Percentiles rank a stretch among this genome's conserved stretches.
phyloP scores from a whole-genome alignment of 2,797 vertebrate genomes.

The Thamnophis elegans region DNA sequence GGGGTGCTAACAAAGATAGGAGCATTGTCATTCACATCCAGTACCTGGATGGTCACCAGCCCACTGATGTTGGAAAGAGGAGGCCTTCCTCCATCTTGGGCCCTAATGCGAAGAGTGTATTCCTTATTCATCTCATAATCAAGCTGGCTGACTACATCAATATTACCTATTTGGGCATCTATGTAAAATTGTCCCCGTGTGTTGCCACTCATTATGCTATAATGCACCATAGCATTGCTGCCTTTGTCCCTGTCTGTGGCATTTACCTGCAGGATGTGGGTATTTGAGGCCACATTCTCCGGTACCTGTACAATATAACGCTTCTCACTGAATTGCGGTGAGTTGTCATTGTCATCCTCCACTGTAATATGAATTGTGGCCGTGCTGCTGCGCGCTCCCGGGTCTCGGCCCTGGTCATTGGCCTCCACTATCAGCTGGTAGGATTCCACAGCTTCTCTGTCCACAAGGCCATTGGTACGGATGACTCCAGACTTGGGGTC shows the following conservation, averaged over 20 bases:
- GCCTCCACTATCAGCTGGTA: conserved; percentile 88
- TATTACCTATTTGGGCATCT: conserved; percentile 88
- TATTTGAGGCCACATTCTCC: conserved; percentile 83
- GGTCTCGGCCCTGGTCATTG: conserved; percentile 89
- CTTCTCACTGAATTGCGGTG: conserved; percentile 91
- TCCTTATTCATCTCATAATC: conserved; percentile 94
- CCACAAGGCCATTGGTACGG: conserved; percentile 86
- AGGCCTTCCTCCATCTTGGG: conserved; percentile 90
- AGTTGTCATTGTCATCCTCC: conserved; percentile 94
- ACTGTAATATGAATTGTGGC: conserved; percentile 86
- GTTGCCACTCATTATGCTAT: conserved; percentile 97
- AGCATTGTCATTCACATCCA: conserved; percentile 92
- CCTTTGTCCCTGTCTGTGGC: conserved; percentile 89
- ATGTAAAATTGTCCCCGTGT: conserved; percentile 94
- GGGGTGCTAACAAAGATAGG: conserved; percentile 96
- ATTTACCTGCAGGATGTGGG: conserved; percentile 83
- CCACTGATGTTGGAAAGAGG: conserved; percentile 93
- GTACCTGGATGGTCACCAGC: conserved; percentile 88
- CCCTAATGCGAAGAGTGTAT: conserved; percentile 86
- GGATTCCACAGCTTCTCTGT: conserved; percentile 85
- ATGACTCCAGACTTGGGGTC: conserved; percentile 91
- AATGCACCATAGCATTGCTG: conserved; percentile 89
- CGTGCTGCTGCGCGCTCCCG: conserved; percentile 85
- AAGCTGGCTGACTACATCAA: conserved; percentile 88
- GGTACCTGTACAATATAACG: conserved; percentile 88